These are phyloP conservation scores for Keiferia lycopersicella DNA, from an alignment of 2,888 invertebrate genomes.

Conservation along the genomic window DNA sequence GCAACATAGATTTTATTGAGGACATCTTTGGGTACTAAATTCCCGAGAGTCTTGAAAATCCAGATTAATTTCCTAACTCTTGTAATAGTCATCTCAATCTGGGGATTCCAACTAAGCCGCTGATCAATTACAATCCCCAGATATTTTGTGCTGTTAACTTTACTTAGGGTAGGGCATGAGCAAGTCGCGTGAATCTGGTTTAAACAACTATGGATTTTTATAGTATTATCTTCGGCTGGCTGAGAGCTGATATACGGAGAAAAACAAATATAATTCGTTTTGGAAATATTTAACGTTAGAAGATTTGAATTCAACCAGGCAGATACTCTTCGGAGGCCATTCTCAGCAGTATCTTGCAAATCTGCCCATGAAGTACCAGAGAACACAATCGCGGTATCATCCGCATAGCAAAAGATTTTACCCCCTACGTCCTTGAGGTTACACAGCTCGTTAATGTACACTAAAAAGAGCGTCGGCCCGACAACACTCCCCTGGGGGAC, in stretches of 20 bases:
- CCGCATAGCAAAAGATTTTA: background rate
- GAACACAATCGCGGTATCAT: background rate
- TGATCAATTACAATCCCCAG: background rate
- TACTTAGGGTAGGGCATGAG: background rate
- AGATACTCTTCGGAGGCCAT: background rate
- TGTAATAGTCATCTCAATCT: background rate
- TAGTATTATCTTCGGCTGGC: background rate
- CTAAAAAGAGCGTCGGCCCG: background rate
- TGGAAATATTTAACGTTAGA: background rate
- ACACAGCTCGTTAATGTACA: background rate
- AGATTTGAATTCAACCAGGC: background rate
- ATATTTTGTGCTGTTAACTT: background rate
- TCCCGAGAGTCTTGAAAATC: background rate
- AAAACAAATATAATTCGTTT: background rate
- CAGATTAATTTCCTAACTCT: background rate
- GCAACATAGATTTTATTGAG: background rate
- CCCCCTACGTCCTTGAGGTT: background rate
- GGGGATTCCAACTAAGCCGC: background rate
- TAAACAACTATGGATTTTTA: too few species aligned
- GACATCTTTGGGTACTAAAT: background rate
- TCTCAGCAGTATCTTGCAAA: background rate
- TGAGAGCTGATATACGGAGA: background rate
- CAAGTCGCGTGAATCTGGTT: too few species aligned
- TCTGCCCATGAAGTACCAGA: background rate
- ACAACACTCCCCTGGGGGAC: constrained; percentile 4